Base-by-base conservation (phyloP, 2,888 invertebrate species). In the Drosophila mettleri region DNA sequence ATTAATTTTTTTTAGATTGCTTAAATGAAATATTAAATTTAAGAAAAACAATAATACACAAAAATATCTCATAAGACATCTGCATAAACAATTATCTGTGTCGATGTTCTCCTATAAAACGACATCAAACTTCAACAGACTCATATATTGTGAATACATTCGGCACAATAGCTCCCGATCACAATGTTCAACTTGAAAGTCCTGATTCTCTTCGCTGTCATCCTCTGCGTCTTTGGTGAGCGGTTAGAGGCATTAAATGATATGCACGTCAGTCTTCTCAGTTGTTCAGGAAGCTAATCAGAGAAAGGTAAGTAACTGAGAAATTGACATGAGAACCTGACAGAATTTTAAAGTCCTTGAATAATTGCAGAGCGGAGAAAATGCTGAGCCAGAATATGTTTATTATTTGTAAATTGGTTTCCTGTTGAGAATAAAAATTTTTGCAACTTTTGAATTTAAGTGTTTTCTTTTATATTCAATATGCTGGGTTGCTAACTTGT, bases 101-200 rank as follows among this genome's bases (percentile, higher is more conserved):
- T 0, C n/a, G 1, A 18, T 9, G 3, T 31, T 18, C 1, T 3
- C 14, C 46, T 80, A 80, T 80, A 80, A 59, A 75, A n/a, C n/a
- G n/a, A 61, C 27, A 12, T 9, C 16, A 20, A 31, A 8, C 33
- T 33, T 18, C 0, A 0, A 18, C 20, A 18, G 7, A 27, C 7
- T 34, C 41, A 38, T 14, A 20, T 67, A 76, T 55, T 68, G 16
- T 2, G 16, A 43, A 29, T 12, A 16, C 3, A n/a, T 36, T 34
- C 22, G 61, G 14, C 16, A 22, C 6, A 8, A 22, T 6, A 22
- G 29, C 5, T 3, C 1, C 5, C 31, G 9, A 38, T 45, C 29
- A 2, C 2, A 43, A 80, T 82, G 86, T 67, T 85, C 16, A 62
- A 75, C 27, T 12, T 75, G 3, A 82, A 80, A 45, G 18, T 80